Conservation (phyloP, 2,797 vertebrate species). For the Knipowitschia caucasica region DNA sequence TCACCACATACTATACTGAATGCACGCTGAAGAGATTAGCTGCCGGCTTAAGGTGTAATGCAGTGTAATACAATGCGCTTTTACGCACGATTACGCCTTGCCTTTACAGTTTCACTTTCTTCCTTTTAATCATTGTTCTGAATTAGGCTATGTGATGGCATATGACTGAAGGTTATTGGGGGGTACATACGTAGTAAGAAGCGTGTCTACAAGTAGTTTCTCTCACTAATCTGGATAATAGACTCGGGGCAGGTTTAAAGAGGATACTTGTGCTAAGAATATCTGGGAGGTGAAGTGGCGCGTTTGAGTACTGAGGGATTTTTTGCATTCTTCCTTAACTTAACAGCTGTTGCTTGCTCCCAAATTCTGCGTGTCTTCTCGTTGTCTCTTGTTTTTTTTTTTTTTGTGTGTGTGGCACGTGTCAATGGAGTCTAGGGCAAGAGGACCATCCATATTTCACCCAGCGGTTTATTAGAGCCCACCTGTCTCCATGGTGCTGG, state of each 20-base stretch:
- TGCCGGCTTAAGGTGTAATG: background rate
- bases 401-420: constrained; percentile 8
- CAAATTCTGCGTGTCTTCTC: background rate
- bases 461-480: constrained; percentile 37
- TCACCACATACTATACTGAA: background rate
- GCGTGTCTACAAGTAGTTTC: background rate
- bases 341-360: constrained; percentile 40
- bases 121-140: background rate
- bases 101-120: background rate
- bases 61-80: background rate
- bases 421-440: no score
- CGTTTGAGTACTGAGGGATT: constrained; percentile 31
- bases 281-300: constrained; percentile 44
- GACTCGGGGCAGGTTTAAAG: constrained; percentile 24
- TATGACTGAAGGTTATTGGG: background rate
- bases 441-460: constrained; percentile 13
- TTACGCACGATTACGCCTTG: background rate
- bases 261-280: constrained; percentile 31
- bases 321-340: constrained; percentile 37
- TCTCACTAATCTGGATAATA: background rate
- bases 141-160: background rate
- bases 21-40: background rate
- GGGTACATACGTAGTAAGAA: background rate
- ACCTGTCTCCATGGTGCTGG: constrained; percentile 24
- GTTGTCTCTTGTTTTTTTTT: constrained; percentile 1